Base-by-base conservation (phyloP, 2,113 vertebrate species). In the Empidonax traillii region DNA sequence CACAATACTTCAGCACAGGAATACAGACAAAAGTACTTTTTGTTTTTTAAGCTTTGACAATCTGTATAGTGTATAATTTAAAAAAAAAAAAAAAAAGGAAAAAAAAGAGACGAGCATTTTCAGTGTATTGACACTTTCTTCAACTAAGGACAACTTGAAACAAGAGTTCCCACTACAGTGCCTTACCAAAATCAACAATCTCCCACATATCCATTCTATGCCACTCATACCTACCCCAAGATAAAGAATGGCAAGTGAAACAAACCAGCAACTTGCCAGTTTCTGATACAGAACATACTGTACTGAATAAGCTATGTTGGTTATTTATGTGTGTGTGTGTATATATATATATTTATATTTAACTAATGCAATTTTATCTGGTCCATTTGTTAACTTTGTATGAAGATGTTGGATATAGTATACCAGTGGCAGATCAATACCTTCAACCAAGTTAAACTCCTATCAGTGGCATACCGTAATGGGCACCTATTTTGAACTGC, bases 41-140 rank as follows among this genome's bases (percentile, higher is more conserved):
- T 47, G 51, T 43, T 71, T 59, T 83, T 52, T 24, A 59, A 75
- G 25, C 2, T 62, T 69, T 74, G 3, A 30, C 11, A 43, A 62
- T 30, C 21, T 44, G 4, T 41, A 77, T 46, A 28, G 28, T 25
- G 13, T 8, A 46, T n/a, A 82, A 61, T 22, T 12, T 3, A 7
- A 24, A 49, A 39, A 51, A 44, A 72, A 22, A 16, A 0, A 3
- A 63, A 6, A 13, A 6, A 20, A 51, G 12, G 2, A 3, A 49
- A 51, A 81, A 49, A 51, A 58, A 55, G 11, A 61, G 8, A 46
- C 2, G 24, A 46, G 37, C 55, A 8, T 62, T 75, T 47, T 76
- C 39, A n/a, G 17, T 13, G 6, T 17, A 44, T 19, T 62, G 37
- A 69, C 33, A 71, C 18, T 24, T 80, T 59, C 33, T 43, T 11